Evolutionary conservation across 2,113 vertebrate species (phyloP).

Genomic region (Hymenochirus boettgeri): DNA sequence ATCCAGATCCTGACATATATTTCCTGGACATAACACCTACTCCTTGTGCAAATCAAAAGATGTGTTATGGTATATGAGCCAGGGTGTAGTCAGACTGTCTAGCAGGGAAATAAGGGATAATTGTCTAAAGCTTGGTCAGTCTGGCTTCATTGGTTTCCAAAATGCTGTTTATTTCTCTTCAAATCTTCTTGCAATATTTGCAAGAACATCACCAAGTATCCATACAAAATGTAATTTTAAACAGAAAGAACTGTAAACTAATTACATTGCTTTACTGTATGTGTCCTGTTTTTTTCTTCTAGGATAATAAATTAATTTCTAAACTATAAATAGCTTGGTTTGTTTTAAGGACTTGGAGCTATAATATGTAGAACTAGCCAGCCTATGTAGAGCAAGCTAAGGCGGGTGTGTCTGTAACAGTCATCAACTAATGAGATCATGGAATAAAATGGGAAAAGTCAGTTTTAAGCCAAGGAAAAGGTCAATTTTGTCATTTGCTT

Average conservation of each 20-base stretch:
- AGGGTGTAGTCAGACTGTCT: constrained; percentile 22
- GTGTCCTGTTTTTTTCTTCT: too few species aligned
- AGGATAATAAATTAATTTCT: not conserved
- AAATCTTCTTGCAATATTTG: not conserved
- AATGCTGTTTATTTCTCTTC: not conserved
- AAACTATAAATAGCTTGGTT: constrained; percentile 45
- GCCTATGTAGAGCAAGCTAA: constrained; percentile 19
- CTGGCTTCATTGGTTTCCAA: constrained; percentile 12
- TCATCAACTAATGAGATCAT: constrained; percentile 55
- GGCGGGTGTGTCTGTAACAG: constrained; percentile 38
- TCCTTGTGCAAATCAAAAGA: not conserved
- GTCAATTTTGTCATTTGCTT: constrained; percentile 7
- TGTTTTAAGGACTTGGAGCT: not conserved
- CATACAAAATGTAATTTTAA: not conserved
- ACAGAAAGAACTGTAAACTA: not conserved
- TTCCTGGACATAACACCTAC: not conserved
- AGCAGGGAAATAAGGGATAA: constrained; percentile 14
- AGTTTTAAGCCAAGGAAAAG: constrained; percentile 51
- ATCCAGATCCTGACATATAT: not conserved
- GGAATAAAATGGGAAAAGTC: constrained; percentile 51
- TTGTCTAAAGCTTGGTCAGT: constrained; percentile 11
- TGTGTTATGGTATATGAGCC: constrained; percentile 3
- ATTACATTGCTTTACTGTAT: not conserved
- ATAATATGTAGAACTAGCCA: constrained; percentile 33
- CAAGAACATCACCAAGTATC: not conserved